Evolutionary conservation across 2,888 invertebrate species (phyloP), one percentile per base, ranked within the genome.

Genomic region (Anticlea derivata): DNA sequence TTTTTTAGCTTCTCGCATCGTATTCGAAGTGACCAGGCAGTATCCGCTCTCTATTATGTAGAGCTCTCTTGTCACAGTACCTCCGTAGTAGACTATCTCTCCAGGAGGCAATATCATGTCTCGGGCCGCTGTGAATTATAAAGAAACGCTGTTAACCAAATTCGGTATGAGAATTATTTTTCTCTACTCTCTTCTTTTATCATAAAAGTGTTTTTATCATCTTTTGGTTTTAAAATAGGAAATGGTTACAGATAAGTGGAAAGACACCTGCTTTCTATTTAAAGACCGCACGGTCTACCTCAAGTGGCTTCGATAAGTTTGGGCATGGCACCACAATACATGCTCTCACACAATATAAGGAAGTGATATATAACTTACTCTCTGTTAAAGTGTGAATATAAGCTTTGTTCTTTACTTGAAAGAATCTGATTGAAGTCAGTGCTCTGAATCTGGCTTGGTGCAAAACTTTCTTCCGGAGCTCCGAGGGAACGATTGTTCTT

Each of bases 31-130:
- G 35, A 90, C 77, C 38, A 86, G 66, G 55, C 92, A 92, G 65
- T 87, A 90, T 13, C 92, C 92, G 55, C 86, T 85, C 62, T 87
- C 89, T 29, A 92, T 86, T 7, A 92, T 86, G 55, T 92, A 92
- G 37, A 92, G 71, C 54, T 92, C 92, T 60, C 91, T 80, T 13
- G 89, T 83, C 5, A 90, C 80, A 7, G 89, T 91, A 5, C 92
- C 92, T 2, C 86, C 85, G 60, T 92, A 91, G 62, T 86, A 91
- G 5, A 92, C 87, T 53, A 91, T 87, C 74, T 92, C 92, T 2
- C 85, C 83, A 1, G 92, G 91, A 20, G 92, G 92, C 10, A 92
- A 69, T 27, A 92, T 83, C 44, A 88, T 79, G 31, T 91, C 87
- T 50, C 73, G 78, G 24, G 89, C 86, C 53, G 78, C 89, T 89